Percentiles rank a stretch among this genome's conserved stretches.
These are phyloP conservation scores for Desmodus rotundus DNA, from an alignment of 2,113 vertebrate species.

Conservation along the genomic window DNA sequence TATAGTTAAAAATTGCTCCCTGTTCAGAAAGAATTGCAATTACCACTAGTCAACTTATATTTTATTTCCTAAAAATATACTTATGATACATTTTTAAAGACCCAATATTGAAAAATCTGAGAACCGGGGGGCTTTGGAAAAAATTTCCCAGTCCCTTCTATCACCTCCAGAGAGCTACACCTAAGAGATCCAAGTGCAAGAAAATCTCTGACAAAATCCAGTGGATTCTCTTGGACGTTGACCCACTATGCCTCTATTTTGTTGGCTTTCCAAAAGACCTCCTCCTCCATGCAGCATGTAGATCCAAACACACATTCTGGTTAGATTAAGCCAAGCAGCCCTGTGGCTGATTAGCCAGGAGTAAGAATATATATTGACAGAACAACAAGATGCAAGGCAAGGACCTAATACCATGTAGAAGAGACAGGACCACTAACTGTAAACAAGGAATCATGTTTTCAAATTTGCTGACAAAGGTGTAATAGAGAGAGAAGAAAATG, in stretches of 20 bases:
- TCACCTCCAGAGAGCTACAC: not conserved
- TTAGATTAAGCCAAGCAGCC: not conserved
- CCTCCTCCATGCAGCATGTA: not conserved
- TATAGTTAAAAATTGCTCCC: not conserved
- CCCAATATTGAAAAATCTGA: not conserved
- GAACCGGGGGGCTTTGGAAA: not conserved
- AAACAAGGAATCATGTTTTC: not conserved
- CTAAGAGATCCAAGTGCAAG: not conserved
- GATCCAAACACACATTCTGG: not conserved
- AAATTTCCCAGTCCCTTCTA: not conserved
- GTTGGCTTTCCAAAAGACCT: not conserved
- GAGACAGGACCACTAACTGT: not conserved
- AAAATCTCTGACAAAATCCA: not conserved
- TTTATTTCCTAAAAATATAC: not conserved
- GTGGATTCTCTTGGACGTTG: not conserved
- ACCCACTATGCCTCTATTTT: not conserved
- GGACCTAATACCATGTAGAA: not conserved
- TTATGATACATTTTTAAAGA: not conserved
- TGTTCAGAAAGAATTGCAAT: constrained; percentile 27
- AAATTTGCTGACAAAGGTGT: not conserved
- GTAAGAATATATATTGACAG: not conserved
- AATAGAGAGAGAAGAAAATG: not conserved
- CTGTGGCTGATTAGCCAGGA: not conserved
- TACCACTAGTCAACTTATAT: not conserved
- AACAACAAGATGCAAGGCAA: not conserved